A percentile compares a stretch with the other conserved stretches of the same genome.
Conservation (phyloP, 2,797 vertebrate species). For the Argya squamiceps region DNA sequence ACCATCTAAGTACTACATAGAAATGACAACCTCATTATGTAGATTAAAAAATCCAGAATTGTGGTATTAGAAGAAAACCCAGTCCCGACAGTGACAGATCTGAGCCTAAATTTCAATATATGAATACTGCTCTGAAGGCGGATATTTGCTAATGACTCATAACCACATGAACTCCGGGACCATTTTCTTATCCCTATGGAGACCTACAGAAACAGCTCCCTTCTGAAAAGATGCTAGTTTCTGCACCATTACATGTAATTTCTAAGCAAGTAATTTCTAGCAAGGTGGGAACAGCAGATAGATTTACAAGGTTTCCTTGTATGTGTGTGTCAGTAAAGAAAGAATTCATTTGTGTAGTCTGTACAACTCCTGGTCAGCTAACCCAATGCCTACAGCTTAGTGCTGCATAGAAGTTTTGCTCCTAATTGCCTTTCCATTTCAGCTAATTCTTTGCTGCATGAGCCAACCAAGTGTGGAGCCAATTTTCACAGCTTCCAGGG, state of each 20-base stretch:
- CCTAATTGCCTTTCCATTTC: slow-evolving; percentile 10
- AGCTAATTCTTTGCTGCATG: slow-evolving; percentile 18
- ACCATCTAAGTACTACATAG: rapidly evolving
- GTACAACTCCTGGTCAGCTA: background rate
- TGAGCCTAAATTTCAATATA: background rate
- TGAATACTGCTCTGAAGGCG: background rate
- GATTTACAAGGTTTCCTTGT: background rate
- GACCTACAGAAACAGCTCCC: background rate
- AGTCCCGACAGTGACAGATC: background rate
- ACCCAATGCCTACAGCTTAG: slow-evolving; percentile 14
- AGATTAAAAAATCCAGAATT: background rate
- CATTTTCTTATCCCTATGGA: background rate
- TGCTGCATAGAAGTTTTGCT: slow-evolving; percentile 12
- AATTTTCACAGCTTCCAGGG: slow-evolving; percentile 23
- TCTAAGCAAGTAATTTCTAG: no score
- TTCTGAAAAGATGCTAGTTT: background rate
- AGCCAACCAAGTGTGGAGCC: background rate
- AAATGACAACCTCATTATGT: background rate
- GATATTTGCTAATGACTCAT: slow-evolving; percentile 6
- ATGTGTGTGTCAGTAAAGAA: background rate
- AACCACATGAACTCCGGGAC: background rate
- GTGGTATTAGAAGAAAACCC: background rate
- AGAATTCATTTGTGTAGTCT: background rate
- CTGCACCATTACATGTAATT: background rate
- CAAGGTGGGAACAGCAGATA: background rate